Evolutionary conservation across 2,113 vertebrate genomes (phyloP).

Genomic region (Halcyon malimbica): DNA sequence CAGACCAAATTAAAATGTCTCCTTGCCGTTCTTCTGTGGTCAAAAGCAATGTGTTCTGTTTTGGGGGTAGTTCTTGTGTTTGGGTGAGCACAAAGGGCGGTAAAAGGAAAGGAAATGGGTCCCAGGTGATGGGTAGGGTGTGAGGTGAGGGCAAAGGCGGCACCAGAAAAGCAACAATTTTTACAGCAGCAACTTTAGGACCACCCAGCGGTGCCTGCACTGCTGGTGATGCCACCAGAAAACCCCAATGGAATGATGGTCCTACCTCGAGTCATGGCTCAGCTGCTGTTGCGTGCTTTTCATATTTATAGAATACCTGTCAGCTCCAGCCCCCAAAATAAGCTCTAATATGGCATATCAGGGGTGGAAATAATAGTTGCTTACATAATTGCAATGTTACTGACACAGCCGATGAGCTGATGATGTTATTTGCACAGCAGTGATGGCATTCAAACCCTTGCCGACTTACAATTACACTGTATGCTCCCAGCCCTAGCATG

Average conservation of each 20-base stretch:
- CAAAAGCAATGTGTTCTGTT: background rate
- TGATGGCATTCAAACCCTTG: constrained; percentile 58
- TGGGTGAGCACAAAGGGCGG: background rate
- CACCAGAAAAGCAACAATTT: background rate
- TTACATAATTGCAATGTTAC: constrained; percentile 55
- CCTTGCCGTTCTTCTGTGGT: background rate
- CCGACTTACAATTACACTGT: constrained; percentile 54
- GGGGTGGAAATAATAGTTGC: constrained; percentile 41
- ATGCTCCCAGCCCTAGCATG: constrained; percentile 18
- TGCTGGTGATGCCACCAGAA: background rate
- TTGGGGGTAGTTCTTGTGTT: rapidly evolving
- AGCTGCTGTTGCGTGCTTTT: background rate
- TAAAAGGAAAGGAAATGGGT: background rate
- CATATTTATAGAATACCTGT: constrained; percentile 17
- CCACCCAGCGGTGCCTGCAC: background rate
- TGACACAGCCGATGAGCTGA: constrained; percentile 57
- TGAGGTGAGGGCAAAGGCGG: background rate
- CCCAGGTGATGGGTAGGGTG: no score
- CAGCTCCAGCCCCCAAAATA: constrained; percentile 30
- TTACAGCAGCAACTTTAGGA: background rate
- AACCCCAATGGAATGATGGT: background rate
- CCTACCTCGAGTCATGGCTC: background rate
- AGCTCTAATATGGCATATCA: constrained; percentile 25
- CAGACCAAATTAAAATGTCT: background rate
- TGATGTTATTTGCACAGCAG: constrained; percentile 60